Percentiles rank a stretch among this genome's conserved stretches.
phyloP scores from a whole-genome alignment of 2,113 vertebrate species.

The Mellivora capensis region DNA sequence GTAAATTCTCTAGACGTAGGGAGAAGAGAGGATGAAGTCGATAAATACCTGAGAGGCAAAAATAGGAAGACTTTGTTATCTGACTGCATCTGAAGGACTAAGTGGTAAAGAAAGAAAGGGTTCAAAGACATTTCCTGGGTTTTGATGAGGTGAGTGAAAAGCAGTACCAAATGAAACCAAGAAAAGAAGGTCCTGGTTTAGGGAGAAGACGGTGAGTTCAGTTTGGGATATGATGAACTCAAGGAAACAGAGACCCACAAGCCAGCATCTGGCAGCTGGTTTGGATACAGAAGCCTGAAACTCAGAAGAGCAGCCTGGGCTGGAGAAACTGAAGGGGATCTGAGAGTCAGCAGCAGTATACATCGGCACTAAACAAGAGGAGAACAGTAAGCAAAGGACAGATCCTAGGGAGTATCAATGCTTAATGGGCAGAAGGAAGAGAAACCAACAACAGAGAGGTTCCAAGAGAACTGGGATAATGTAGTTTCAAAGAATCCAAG shows the following conservation, averaged over 20 bases:
- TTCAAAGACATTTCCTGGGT: neutral
- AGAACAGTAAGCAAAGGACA: neutral
- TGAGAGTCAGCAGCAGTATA: neutral
- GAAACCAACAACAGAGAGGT: neutral
- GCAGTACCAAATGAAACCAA: neutral
- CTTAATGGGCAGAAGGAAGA: neutral
- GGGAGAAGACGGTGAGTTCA: neutral
- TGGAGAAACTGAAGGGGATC: neutral
- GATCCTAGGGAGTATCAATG: neutral
- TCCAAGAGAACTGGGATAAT: neutral
- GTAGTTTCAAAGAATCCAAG: neutral
- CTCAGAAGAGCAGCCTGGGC: neutral
- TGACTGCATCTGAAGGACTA: neutral
- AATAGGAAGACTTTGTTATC: neutral
- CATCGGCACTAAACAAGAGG: neutral
- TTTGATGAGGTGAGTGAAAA: neutral
- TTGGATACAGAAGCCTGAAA: neutral
- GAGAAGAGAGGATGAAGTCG: neutral
- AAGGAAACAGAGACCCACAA: neutral
- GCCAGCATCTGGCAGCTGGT: neutral
- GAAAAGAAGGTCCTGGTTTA: neutral
- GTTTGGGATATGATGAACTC: neutral
- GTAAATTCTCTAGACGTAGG: neutral
- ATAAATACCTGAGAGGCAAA: neutral
- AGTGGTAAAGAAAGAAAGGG: neutral